Conservation (phyloP, 2,797 vertebrate genomes). For the Ptychadena robeensis region DNA sequence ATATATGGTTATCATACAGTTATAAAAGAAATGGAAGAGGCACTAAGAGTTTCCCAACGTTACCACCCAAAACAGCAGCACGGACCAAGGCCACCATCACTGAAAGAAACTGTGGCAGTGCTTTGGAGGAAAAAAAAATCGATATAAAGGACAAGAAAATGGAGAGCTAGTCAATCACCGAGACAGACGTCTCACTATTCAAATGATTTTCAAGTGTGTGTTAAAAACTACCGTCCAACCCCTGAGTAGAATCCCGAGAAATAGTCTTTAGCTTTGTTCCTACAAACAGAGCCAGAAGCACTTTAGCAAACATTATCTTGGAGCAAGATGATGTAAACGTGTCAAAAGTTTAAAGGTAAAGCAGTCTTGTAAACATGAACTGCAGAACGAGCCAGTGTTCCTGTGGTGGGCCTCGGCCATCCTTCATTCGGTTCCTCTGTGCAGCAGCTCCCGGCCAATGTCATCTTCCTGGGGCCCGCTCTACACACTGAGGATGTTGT, state of each 20-base stretch:
- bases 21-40: slow-evolving; percentile 78
- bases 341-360: slow-evolving; percentile 84
- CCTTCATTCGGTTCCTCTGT: slow-evolving; percentile 74
- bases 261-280: slow-evolving; percentile 74
- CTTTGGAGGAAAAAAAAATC: slow-evolving; percentile 68
- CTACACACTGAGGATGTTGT: slow-evolving; percentile 93
- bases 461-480: slow-evolving; percentile 64
- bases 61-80: slow-evolving; percentile 81
- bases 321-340: slow-evolving; percentile 82
- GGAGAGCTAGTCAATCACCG: slow-evolving; percentile 76
- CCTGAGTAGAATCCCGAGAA: slow-evolving; percentile 86
- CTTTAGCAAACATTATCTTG: slow-evolving; percentile 74
- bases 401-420: slow-evolving; percentile 75
- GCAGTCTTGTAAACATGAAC: slow-evolving; percentile 87
- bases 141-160: slow-evolving; percentile 74
- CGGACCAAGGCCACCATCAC: slow-evolving; percentile 80
- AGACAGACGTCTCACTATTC: slow-evolving; percentile 69
- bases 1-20: slow-evolving; percentile 17
- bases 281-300: slow-evolving; percentile 73
- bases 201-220: slow-evolving; percentile 82
- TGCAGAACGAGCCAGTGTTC: slow-evolving; percentile 78
- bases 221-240: slow-evolving; percentile 81
- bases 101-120: slow-evolving; percentile 80
- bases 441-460: slow-evolving; percentile 80
- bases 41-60: slow-evolving; percentile 80